Evolutionary conservation across 2,797 vertebrate species (phyloP).

Genomic region (Lagodon rhomboides): DNA sequence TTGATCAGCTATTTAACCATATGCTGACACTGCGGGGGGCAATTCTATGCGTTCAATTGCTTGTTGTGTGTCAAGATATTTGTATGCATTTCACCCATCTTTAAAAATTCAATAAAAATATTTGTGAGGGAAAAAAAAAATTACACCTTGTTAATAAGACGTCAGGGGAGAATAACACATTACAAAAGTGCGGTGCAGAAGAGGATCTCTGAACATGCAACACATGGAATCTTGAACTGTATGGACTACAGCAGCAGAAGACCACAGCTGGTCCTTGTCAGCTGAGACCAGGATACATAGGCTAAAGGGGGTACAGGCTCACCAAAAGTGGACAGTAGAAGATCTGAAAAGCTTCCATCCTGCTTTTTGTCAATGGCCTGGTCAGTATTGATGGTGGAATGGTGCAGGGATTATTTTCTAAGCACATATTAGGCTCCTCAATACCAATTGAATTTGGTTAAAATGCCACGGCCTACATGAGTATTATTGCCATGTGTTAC

Average conservation of each 20-base stretch:
- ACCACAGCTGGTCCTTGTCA: neutral
- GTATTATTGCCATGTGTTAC: neutral
- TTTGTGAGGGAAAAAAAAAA: no score
- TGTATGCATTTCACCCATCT: no score
- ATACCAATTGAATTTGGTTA: neutral
- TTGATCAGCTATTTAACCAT: neutral
- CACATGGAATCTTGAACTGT: neutral
- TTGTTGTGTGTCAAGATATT: no score
- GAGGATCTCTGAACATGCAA: neutral
- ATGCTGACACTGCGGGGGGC: no score
- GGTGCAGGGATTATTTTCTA: neutral
- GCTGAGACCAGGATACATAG: neutral
- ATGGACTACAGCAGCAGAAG: neutral
- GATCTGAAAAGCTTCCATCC: neutral
- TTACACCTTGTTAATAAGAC: no score
- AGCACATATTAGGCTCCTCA: neutral
- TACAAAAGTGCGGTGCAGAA: neutral
- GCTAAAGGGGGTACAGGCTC: neutral
- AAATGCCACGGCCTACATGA: neutral
- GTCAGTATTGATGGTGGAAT: neutral
- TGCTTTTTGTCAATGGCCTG: neutral
- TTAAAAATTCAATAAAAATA: no score
- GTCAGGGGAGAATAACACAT: neutral
- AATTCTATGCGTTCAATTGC: no score
- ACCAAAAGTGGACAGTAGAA: neutral